Evolutionary conservation across 2,888 invertebrate genomes (phyloP).

Genomic region (Nomada lathburiana): DNA sequence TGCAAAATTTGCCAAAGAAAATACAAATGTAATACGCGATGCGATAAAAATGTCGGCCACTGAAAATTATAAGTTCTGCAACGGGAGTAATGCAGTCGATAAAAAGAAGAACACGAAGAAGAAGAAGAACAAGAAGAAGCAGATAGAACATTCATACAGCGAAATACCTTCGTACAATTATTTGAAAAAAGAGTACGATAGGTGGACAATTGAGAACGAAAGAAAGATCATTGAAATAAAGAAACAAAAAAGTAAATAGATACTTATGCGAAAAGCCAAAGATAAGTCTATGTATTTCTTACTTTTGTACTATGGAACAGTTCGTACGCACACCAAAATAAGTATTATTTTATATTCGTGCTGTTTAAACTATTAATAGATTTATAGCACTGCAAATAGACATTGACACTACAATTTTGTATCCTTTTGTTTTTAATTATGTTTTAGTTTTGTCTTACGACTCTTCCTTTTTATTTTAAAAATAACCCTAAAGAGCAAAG

Average conservation of each 20-base stretch:
- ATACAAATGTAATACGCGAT: background rate
- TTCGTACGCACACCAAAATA: too few species aligned
- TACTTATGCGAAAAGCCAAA: background rate
- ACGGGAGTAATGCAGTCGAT: background rate
- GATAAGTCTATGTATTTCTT: too few species aligned
- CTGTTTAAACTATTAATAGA: too few species aligned
- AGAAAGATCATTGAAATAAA: background rate
- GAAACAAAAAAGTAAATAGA: background rate
- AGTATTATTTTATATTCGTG: too few species aligned
- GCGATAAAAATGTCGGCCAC: background rate
- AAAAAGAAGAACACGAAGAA: background rate
- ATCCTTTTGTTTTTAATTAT: too few species aligned
- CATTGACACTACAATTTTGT: too few species aligned
- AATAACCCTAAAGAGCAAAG: too few species aligned
- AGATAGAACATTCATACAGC: background rate
- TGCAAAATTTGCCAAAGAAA: conserved; percentile 19
- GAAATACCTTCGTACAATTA: background rate
- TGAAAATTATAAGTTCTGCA: background rate
- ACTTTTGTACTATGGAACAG: too few species aligned
- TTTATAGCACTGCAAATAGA: too few species aligned
- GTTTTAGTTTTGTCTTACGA: too few species aligned
- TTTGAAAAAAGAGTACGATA: background rate
- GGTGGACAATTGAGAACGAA: background rate
- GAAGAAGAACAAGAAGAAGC: background rate
- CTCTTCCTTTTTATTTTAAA: too few species aligned